Evolutionary conservation across 2,888 invertebrate genomes (phyloP), one percentile per base, ranked within the genome.

Genomic region (Athrips mouffetella): DNA sequence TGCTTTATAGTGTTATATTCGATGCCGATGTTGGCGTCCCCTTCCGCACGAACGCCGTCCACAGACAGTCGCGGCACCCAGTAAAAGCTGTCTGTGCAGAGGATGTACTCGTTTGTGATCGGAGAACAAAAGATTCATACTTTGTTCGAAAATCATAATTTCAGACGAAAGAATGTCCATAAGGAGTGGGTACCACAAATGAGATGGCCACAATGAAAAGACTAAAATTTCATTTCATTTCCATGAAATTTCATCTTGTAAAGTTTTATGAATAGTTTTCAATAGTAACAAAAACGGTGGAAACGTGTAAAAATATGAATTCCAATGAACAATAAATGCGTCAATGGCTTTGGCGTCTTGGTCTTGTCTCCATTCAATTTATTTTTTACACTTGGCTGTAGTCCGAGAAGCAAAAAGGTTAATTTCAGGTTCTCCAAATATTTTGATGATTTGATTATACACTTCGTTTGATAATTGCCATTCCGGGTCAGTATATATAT

Each of bases 1-100:
- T 54, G 53, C 33, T 50, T 51, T 6, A 55, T 11, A 3, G 54
- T 57, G 29, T 29, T 53, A 0, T 13, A 3, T 27, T 33, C 30
- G 54, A 5, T 10, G 55, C 21, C 1, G 10, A 35, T 3, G 33
- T 13, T n/a, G 54, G 50, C 1, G 45, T 25, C 11, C 51, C 49
- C 15, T 44, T 49, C 6, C 29, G 25, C 16, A 10, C 11, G 45
- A 58, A 54, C 30, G 58, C 50, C 23, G 27, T 44, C 55, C 54
- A 52, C 49, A 56, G 30, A 54, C 44, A 35, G 11, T 52, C 51
- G 50, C 53, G 30, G 50, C 54, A 18, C 25, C 56, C 57, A 60
- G 54, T 47, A 52, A 55, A 54, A 59, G 54, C 30, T 25, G 49
- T 7, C n/a, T n/a, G 33, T 51, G 20, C 8, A 48, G 44, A 5